Percentiles rank a stretch among this genome's conserved stretches.
Conservation (phyloP, 2,113 vertebrate genomes). For the Actinemys pallida region DNA sequence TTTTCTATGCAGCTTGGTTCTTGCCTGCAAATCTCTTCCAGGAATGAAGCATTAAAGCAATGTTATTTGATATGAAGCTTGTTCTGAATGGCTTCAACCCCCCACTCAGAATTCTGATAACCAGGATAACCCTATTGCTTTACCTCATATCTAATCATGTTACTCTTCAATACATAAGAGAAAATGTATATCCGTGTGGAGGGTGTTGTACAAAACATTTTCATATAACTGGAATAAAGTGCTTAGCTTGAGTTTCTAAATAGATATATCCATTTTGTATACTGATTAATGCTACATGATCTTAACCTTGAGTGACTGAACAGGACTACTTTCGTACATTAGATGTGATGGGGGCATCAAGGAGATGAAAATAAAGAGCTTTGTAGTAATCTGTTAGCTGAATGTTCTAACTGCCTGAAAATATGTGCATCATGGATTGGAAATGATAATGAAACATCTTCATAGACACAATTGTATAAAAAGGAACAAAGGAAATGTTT, state of each 20-base stretch:
- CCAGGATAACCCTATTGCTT: not conserved
- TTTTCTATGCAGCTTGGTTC: not conserved
- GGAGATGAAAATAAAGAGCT: not conserved
- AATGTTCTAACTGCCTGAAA: not conserved
- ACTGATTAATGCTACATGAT: not conserved
- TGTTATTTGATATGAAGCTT: not conserved
- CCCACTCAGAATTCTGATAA: not conserved
- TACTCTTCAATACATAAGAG: not conserved
- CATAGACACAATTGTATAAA: not conserved
- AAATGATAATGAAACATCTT: not conserved
- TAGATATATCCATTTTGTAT: not conserved
- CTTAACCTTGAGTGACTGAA: not conserved
- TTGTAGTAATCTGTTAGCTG: not conserved
- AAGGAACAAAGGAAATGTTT: not conserved
- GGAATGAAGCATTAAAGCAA: not conserved
- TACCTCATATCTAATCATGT: not conserved
- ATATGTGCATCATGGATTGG: not conserved
- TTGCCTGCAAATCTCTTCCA: not conserved
- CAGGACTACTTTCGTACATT: not conserved
- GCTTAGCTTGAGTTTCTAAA: not conserved
- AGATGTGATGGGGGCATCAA: not conserved
- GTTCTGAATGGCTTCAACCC: not conserved
- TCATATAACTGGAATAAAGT: not conserved
- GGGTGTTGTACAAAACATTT: not conserved
- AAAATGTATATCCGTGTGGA: not conserved